phyloP scores from a whole-genome alignment of 2,888 invertebrate species.

The Blastobasis adustella region DNA sequence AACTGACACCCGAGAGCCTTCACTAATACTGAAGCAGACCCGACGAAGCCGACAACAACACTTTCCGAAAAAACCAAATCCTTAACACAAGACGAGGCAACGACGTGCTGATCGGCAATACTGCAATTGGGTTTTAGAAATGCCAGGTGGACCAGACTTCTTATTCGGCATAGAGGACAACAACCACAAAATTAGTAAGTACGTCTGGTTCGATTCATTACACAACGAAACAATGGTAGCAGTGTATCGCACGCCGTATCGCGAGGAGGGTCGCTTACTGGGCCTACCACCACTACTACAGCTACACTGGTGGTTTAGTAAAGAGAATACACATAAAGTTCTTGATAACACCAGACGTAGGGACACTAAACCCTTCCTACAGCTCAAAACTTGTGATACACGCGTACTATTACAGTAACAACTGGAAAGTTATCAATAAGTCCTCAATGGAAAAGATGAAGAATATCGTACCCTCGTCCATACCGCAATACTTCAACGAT shows the following conservation, averaged over 20 bases:
- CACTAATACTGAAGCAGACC: slow-evolving; percentile 40
- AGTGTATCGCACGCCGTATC: slow-evolving; percentile 37
- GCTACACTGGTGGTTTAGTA: slow-evolving; percentile 26
- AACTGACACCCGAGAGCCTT: slow-evolving; percentile 43
- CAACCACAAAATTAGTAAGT: slow-evolving; percentile 37
- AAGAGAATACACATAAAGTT: slow-evolving; percentile 41
- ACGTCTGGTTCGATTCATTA: slow-evolving; percentile 33
- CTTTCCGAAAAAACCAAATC: too few species aligned
- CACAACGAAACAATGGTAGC: slow-evolving; percentile 40
- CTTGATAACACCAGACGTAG: slow-evolving; percentile 26
- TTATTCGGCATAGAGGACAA: slow-evolving; percentile 31
- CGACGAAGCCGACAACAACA: too few species aligned
- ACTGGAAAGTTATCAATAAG: slow-evolving; percentile 29
- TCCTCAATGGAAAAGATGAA: slow-evolving; percentile 19
- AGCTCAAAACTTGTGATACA: slow-evolving; percentile 47
- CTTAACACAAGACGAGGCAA: too few species aligned
- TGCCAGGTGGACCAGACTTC: slow-evolving; percentile 38
- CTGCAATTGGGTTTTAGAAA: slow-evolving; percentile 45
- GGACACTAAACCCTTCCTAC: slow-evolving; percentile 37
- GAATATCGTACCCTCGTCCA: slow-evolving; percentile 32
- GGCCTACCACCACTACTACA: slow-evolving; percentile 40
- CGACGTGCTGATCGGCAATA: too few species aligned
- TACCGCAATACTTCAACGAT: slow-evolving; percentile 36
- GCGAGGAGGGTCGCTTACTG: slow-evolving; percentile 34
- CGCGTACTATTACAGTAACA: slow-evolving; percentile 40